Base-by-base conservation (phyloP, 2,113 vertebrate species). In the Sebastes schlegelii region DNA sequence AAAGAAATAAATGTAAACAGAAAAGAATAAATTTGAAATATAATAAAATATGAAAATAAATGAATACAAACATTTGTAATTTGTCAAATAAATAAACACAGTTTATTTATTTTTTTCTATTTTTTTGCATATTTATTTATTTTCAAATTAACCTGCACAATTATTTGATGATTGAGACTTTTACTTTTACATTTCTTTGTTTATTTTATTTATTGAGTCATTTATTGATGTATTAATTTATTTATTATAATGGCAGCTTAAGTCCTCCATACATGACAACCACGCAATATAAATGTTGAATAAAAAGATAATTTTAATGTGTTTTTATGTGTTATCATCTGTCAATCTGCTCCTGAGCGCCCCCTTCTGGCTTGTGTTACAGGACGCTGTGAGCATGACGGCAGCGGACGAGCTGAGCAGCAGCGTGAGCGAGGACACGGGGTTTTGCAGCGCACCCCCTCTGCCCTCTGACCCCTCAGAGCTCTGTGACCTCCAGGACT, bases 401-500 rank as follows among this genome's bases (percentile, higher is more conserved):
- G 95, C 96, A 6, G 97, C 94, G n/a, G 97, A 99, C 69, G 98
- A 99, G 85, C 96, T 97, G 78, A 96, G 96, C 88, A 97, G 97
- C 94, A 97, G 96, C 40, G 90, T 96, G 76, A 97, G 97, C 78
- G 97, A 97, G 87, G 98, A 98, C 89, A 97, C 96, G 0, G 97
- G 96, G 46, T 96, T 96, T 0, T 96, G 96, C 84, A 92, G 96
- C 0, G 96, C 95, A n/a, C 96, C 96, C 19, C 96, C 97, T 26
- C 84, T 96, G 74, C 96, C 97, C 49, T 96, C 94, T 1, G 97
- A 97, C 67, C 93, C 94, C 5, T 90, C 95, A 23, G 97, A 98
- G 68, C 77, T 97, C 60, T 95, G 96, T 76, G 96, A 98, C 89
- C 91, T 95, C 54, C 91, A 91, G 0, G 97, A 98, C 85, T 82